Evolutionary conservation across 2,113 vertebrate genomes (phyloP).

Genomic region (Hystrix brachyura): DNA sequence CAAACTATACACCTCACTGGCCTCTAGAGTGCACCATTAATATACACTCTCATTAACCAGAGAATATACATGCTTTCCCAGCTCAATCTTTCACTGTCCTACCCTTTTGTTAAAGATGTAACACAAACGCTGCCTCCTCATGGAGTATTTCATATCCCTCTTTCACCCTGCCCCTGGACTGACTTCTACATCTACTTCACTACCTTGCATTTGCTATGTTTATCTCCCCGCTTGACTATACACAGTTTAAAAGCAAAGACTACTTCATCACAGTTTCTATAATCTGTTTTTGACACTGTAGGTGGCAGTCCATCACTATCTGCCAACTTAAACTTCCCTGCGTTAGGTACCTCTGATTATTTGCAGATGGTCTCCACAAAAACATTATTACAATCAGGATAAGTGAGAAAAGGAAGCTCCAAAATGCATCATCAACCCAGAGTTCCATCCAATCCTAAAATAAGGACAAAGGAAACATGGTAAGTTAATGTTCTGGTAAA

Average conservation of each 20-base stretch:
- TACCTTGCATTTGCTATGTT: too few species aligned
- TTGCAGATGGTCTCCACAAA: slow-evolving; percentile 94
- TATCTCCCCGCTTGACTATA: neutral
- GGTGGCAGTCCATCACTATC: neutral
- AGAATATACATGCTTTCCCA: neutral
- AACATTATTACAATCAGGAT: slow-evolving; percentile 95
- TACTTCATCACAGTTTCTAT: neutral
- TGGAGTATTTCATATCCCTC: neutral
- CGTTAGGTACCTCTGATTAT: slow-evolving; percentile 91
- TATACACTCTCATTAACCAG: too few species aligned
- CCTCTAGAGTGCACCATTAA: neutral
- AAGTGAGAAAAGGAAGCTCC: slow-evolving; percentile 94
- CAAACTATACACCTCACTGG: neutral
- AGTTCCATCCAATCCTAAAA: slow-evolving; percentile 93
- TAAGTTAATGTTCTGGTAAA: slow-evolving; percentile 43
- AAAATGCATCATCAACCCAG: slow-evolving; percentile 95
- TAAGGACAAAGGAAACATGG: slow-evolving; percentile 36
- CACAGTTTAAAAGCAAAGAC: neutral
- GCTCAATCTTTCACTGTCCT: neutral
- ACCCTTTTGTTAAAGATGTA: neutral
- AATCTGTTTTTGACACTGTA: neutral
- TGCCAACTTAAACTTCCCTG: neutral
- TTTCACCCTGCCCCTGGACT: rapidly evolving
- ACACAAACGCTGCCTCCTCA: neutral
- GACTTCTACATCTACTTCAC: neutral